A percentile compares a stretch with the other conserved stretches of the same genome.
Conservation (phyloP, 2,113 vertebrate species). For the Todiramphus saurophagus region DNA sequence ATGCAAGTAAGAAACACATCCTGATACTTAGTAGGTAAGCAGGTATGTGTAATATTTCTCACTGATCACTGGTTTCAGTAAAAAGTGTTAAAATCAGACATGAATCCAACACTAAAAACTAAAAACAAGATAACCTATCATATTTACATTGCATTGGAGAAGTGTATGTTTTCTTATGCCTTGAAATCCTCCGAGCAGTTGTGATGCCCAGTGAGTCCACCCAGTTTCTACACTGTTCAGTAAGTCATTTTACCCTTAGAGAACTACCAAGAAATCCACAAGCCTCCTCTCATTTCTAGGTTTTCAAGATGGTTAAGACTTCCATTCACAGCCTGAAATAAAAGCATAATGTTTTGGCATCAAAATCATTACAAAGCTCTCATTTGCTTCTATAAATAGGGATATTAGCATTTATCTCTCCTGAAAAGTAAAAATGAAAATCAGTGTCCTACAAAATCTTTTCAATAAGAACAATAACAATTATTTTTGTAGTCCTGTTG, state of each 20-base stretch:
- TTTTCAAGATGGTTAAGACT: not conserved
- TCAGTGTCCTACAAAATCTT: not conserved
- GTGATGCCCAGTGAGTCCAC: not conserved
- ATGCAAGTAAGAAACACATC: not conserved
- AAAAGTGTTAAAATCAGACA: not conserved
- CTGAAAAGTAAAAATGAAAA: not conserved
- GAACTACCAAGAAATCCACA: not conserved
- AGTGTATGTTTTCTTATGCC: not conserved
- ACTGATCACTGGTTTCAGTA: not conserved
- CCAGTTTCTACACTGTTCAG: rapidly evolving
- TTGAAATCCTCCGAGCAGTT: not conserved
- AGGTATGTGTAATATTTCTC: not conserved
- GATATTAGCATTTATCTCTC: not conserved
- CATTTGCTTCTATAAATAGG: not conserved
- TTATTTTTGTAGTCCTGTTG: not conserved
- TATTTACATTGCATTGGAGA: not conserved
- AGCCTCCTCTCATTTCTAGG: not conserved
- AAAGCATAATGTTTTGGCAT: not conserved
- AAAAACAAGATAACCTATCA: not conserved
- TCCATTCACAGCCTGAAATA: not conserved
- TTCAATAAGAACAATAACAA: not conserved
- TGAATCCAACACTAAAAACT: not conserved
- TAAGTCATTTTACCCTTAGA: not conserved
- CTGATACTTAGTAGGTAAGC: not conserved
- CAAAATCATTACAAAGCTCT: not conserved